Evolutionary conservation across 2,888 invertebrate species (phyloP), one percentile per base, ranked within the genome.

Genomic region (Amphimallon solstitiale): DNA sequence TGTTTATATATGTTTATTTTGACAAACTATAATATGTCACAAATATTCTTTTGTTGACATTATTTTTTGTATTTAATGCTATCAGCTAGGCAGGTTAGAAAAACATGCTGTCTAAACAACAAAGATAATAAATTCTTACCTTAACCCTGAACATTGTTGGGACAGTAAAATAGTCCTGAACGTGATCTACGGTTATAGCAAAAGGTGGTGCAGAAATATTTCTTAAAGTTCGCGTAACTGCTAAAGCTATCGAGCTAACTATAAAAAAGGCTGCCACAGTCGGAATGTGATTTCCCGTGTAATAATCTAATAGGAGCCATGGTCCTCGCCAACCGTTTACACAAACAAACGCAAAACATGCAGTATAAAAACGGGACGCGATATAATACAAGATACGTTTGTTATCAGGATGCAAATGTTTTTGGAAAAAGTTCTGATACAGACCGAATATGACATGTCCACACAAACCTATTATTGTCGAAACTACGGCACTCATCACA

Each of bases 261-360:
- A 86, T 81, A 7, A 90, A 89, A 0, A 90, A 89, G 7, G 88
- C 85, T 67, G 88, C 84, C 67, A 91, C 85, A 67, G 91, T 85
- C 70, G 88, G 86, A 66, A 82, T 84, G 60, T 82, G 84, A 77
- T 85, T 86, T 43, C 88, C 89, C 37, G 91, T 90, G 75, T 90
- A 88, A 78, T 89, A 84, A 78, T 94, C 93, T 75, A 94, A 85
- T 52, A 89, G 83, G 73, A 86, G 86, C 94, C 94, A 95, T 46
- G 91, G 88, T 1, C 95, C 95, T 6, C 94, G 86, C 95, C 95
- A 95, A 67, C 92, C 92, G 77, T 92, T 94, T 45, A 95, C 93
- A 80, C 94, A 94, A 69, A 91, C 89, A 74, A 92, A 87, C 6
- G 90, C 93, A 77, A 91, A 94, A 71, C 90, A 79, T 68, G 86